A percentile compares a stretch with the other conserved stretches of the same genome.
phyloP scores from a whole-genome alignment of 2,888 invertebrate species.

The Rhaphigaster nebulosa region DNA sequence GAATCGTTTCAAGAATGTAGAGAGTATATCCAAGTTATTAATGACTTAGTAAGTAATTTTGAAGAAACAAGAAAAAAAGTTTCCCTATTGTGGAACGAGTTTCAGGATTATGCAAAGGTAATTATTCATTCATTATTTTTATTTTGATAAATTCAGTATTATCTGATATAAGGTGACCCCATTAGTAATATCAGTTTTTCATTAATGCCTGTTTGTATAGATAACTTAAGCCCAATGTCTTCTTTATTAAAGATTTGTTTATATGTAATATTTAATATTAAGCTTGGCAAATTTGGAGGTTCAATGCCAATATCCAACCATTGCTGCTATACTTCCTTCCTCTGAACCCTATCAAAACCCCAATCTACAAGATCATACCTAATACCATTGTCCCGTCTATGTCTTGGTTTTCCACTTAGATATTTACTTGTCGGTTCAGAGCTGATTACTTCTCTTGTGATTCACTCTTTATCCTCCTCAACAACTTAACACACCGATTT shows the following conservation, averaged over 20 bases:
- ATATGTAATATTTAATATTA: no score
- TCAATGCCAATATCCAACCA: no score
- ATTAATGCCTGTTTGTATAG: background rate
- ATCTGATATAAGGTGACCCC: background rate
- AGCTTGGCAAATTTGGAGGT: no score
- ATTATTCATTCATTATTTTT: background rate
- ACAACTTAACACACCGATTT: no score
- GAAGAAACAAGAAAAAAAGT: slow-evolving; percentile 27
- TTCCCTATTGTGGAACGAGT: background rate
- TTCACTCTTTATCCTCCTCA: no score
- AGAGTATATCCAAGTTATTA: slow-evolving; percentile 38
- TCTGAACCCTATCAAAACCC: no score
- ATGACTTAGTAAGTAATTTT: slow-evolving; percentile 48
- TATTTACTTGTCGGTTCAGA: background rate
- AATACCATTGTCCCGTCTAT: no score
- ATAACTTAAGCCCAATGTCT: no score
- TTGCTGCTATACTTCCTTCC: no score
- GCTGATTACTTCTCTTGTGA: no score
- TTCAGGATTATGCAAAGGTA: background rate
- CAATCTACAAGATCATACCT: no score
- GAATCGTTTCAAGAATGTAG: slow-evolving; percentile 53
- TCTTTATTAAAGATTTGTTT: no score
- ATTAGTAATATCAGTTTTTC: background rate
- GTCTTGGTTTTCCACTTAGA: background rate
- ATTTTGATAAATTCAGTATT: background rate